Evolutionary conservation across 2,888 invertebrate species (phyloP).

Genomic region (Drosophila villosipedis): DNA sequence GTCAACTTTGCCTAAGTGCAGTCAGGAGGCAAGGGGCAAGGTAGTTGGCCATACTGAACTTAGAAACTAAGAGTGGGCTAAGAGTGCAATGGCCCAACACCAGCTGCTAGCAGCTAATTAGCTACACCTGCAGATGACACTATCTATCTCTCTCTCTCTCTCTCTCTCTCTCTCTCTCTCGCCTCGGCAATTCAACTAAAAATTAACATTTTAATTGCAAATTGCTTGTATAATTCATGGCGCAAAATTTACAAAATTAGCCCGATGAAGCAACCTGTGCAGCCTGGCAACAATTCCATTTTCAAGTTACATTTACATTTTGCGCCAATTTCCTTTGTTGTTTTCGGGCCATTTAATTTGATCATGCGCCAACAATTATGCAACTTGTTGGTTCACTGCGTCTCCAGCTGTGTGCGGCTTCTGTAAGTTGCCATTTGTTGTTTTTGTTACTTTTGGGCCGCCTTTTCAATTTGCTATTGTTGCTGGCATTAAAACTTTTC

Average conservation of each 20-base stretch:
- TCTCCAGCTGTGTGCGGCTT: constrained; percentile 21
- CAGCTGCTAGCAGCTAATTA: constrained; percentile 56
- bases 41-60: constrained; percentile 27
- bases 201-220: constrained; percentile 83
- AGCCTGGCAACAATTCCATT: constrained; percentile 7
- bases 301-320: constrained; percentile 1
- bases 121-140: constrained; percentile 56
- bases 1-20: constrained; percentile 68
- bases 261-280: constrained; percentile 32
- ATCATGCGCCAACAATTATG: constrained; percentile 81
- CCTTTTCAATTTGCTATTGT: constrained; percentile 65
- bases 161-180: constrained; percentile 13
- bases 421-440: constrained; percentile 42
- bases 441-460: constrained; percentile 25
- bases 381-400: constrained; percentile 73
- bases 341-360: constrained; percentile 77
- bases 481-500: constrained; percentile 72
- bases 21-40: not conserved
- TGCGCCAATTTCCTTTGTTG: not conserved
- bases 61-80: constrained; percentile 53
- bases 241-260: constrained; percentile 9
- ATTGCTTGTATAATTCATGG: constrained; percentile 69
- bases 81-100: constrained; percentile 28
- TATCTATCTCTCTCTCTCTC: constrained; percentile 19
- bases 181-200: constrained; percentile 75